Base-by-base conservation (phyloP, 2,888 invertebrate genomes). In the Crepidodera aurea region DNA sequence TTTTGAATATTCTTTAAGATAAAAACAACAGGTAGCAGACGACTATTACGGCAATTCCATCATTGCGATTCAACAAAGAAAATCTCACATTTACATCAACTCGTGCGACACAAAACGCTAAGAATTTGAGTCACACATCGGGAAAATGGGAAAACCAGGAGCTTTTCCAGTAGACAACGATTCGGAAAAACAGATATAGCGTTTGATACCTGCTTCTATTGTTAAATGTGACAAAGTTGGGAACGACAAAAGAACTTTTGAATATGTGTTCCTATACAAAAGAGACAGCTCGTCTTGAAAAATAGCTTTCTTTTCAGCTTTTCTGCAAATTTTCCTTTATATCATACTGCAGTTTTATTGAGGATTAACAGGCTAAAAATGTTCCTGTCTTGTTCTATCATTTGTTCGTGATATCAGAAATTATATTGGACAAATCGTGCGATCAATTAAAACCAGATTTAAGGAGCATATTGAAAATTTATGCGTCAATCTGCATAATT, bases 121-220 rank as follows among this genome's bases (percentile, higher is more conserved):
- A 48, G 56, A 37, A 56, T 37, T 25, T 29, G 10, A 51, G 18
- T 56, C 37, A 34, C 37, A 39, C 37, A 34, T 1, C 27, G 10
- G 37, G 25, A 56, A 55, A 56, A 56, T 48, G 16, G 46, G 16
- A 48, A 56, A 56, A 56, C n/a, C 32, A 34, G 34, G 19, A 46
- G 56, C 16, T 15, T 25, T 19, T 46, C 37, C 46, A 22, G 22
- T 16, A 19, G 19, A 44, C 46, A 32, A 25, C 37, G 34, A 37
- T 16, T 56, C 56, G 15, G 34, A 55, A 46, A 55, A 46, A 19
- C 13, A 44, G 37, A 55, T 8, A n/a, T n/a, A 18, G 6, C 55
- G 39, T 50, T 55, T 55, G 29, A 55, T 39, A 19, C 48, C 15
- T 42, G 25, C 32, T 13, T 15, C 32, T 25, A 50, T 60, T 60